A percentile compares a stretch with the other conserved stretches of the same genome.
Conservation (phyloP, 2,797 vertebrate species). For the Falco naumanni region DNA sequence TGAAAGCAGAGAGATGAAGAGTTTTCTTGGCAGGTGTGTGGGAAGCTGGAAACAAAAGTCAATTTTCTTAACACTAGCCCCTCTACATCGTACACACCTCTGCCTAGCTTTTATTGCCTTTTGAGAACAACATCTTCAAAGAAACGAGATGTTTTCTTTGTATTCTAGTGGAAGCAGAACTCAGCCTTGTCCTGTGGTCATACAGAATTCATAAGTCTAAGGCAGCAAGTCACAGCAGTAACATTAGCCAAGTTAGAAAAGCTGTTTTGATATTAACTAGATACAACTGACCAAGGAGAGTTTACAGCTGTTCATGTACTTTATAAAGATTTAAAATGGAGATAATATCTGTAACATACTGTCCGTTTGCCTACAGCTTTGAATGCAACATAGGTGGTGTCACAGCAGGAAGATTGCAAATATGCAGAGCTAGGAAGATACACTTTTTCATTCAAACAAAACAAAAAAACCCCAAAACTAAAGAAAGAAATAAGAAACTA, state of each 20-base stretch:
- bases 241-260: background rate
- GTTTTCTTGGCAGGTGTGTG: background rate
- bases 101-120: background rate
- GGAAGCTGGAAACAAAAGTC: background rate
- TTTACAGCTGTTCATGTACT: background rate
- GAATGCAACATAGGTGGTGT: background rate
- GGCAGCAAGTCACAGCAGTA: background rate
- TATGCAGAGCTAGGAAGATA: background rate
- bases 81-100: background rate
- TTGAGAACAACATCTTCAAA: background rate
- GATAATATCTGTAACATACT: background rate
- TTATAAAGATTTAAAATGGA: background rate
- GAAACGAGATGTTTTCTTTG: background rate
- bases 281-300: background rate
- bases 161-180: background rate
- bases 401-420: background rate
- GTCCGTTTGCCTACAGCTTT: background rate
- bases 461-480: background rate
- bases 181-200: background rate
- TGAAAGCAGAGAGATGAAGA: background rate
- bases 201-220: background rate
- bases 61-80: background rate
- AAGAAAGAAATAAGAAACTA: background rate
- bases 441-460: background rate
- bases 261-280: background rate